phyloP scores from a whole-genome alignment of 2,888 invertebrate species.

The Drosophila mercatorum region DNA sequence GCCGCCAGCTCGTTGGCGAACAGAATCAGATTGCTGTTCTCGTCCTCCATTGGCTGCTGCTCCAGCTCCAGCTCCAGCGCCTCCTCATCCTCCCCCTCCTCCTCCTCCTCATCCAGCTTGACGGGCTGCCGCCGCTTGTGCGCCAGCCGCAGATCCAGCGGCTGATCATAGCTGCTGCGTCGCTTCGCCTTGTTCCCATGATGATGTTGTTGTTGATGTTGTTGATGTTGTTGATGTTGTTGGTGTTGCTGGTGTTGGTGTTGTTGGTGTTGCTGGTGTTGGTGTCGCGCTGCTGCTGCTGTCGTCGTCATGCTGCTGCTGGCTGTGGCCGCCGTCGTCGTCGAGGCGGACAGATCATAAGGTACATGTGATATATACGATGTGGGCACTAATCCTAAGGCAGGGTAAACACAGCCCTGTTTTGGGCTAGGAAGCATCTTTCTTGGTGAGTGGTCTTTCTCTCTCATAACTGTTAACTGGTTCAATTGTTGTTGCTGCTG shows the following conservation, averaged over 20 bases:
- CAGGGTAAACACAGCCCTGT: conserved; percentile 90
- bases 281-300: conserved; percentile 25
- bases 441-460: conserved; percentile 96
- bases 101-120: conserved; percentile 27
- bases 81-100: conserved; percentile 30
- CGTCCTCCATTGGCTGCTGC: conserved; percentile 88
- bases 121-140: conserved; percentile 88
- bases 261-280: conserved; percentile 18
- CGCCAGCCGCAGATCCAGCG: conserved; percentile 94
- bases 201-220: conserved; percentile 54
- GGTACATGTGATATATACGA: conserved; percentile 87
- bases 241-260: conserved; percentile 40
- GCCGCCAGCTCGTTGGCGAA: conserved; percentile 59
- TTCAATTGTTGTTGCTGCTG: conserved; percentile 19
- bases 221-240: conserved; percentile 50
- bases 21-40: conserved; percentile 92
- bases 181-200: conserved; percentile 67
- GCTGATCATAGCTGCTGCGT: conserved; percentile 88
- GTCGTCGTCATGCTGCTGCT: conserved; percentile 83
- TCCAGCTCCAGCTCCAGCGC: conserved; percentile 84
- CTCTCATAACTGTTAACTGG: conserved; percentile 89
- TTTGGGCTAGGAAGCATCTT: conserved; percentile 93
- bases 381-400: conserved; percentile 87
- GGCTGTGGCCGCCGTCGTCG: conserved; percentile 83
- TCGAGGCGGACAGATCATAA: conserved; percentile 87